These are phyloP conservation scores for Danionella cerebrum DNA, from an alignment of 2,113 vertebrate species.

Conservation along the genomic window DNA sequence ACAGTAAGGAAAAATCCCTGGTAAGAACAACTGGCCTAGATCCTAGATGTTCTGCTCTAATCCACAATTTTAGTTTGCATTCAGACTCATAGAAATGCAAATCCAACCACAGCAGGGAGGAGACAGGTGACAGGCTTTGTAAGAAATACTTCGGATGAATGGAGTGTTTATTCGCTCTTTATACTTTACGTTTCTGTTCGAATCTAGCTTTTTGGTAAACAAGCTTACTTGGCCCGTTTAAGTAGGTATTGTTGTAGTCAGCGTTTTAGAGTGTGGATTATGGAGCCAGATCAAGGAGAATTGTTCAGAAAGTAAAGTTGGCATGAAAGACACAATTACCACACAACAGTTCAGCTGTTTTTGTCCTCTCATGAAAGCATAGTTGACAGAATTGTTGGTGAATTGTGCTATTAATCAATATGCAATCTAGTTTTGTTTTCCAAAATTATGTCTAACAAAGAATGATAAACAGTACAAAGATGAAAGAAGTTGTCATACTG, in stretches of 20 bases:
- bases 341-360: no score
- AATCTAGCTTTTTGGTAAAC: slow-evolving; percentile 46
- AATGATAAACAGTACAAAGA: no score
- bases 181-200: slow-evolving; percentile 33
- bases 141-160: slow-evolving; percentile 45
- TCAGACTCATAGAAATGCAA: slow-evolving; percentile 56
- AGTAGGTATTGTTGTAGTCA: slow-evolving; percentile 9
- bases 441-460: no score
- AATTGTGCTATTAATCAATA: no score
- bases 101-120: slow-evolving; percentile 44
- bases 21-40: slow-evolving; percentile 28
- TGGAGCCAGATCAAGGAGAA: neutral
- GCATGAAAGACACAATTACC: neutral
- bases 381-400: no score
- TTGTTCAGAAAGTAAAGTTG: slow-evolving; percentile 11
- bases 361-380: no score
- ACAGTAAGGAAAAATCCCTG: slow-evolving; percentile 25
- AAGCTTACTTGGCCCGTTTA: slow-evolving; percentile 30
- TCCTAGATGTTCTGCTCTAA: slow-evolving; percentile 36
- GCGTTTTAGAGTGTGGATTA: neutral
- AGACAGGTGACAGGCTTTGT: slow-evolving; percentile 38
- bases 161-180: slow-evolving; percentile 32
- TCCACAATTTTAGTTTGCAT: slow-evolving; percentile 43
- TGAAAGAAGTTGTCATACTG: no score
- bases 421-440: no score